Percentiles rank a stretch among this genome's conserved stretches.
Conservation (phyloP, 2,113 vertebrate genomes). For the Phyllopteryx taeniolatus region DNA sequence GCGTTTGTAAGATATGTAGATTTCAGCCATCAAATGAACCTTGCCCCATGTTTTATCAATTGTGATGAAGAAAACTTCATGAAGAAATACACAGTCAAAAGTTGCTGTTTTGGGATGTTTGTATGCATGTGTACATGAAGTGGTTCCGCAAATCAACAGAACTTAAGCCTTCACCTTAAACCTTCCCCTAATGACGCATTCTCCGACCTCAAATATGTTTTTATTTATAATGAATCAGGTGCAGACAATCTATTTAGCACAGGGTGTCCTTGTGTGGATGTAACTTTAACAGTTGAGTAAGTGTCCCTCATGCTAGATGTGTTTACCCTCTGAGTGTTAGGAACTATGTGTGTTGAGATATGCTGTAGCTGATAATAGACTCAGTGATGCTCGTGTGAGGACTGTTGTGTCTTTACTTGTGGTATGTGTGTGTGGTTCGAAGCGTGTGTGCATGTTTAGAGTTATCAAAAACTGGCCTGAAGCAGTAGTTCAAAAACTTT, state of each 20-base stretch:
- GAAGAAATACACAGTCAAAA: too few species aligned
- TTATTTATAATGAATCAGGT: neutral
- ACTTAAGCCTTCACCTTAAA: neutral
- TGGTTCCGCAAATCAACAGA: neutral
- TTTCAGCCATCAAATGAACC: neutral
- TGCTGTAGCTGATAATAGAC: neutral
- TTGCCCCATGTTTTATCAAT: neutral
- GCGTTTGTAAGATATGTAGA: neutral
- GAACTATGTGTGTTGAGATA: constrained; percentile 1
- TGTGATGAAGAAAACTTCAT: neutral
- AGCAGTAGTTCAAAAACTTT: neutral
- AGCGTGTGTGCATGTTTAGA: neutral
- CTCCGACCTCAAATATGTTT: neutral
- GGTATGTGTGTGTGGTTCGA: neutral
- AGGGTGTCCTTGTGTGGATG: neutral
- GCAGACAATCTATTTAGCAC: neutral
- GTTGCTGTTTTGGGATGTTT: too few species aligned
- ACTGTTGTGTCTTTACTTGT: neutral
- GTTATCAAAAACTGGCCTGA: neutral
- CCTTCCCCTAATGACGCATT: neutral
- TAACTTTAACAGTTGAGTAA: neutral
- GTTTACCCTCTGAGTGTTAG: neutral
- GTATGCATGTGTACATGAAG: neutral
- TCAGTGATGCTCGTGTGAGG: neutral
- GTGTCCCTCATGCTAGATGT: neutral